These are phyloP conservation scores for Cosmia pyralina DNA, from an alignment of 2,888 invertebrate genomes.

Conservation along the genomic window DNA sequence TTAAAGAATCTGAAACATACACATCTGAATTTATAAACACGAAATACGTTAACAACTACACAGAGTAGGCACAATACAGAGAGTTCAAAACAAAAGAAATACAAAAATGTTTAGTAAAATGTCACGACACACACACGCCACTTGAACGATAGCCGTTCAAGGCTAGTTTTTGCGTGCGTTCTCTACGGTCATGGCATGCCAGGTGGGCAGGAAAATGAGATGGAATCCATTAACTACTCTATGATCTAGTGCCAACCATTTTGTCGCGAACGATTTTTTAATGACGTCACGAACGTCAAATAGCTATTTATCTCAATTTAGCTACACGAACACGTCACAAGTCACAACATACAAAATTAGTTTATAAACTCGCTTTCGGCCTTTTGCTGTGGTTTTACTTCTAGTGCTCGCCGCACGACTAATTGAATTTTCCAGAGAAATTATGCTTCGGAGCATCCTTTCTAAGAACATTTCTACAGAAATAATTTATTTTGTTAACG, in stretches of 20 bases:
- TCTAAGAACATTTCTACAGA: not conserved
- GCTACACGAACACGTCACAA: constrained; percentile 14
- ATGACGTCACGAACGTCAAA: constrained; percentile 40
- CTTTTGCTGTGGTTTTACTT: constrained; percentile 15
- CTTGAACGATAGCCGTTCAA: constrained; percentile 49
- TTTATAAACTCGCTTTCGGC: not conserved
- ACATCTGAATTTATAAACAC: constrained; percentile 42
- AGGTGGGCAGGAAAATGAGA: constrained; percentile 77
- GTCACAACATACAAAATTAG: constrained; percentile 17
- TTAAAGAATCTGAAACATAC: constrained; percentile 49
- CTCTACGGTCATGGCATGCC: constrained; percentile 61
- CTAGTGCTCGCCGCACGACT: not conserved
- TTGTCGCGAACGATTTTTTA: constrained; percentile 59
- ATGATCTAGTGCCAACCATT: constrained; percentile 63
- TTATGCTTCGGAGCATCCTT: not conserved
- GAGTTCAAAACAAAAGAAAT: constrained; percentile 40
- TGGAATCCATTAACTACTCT: constrained; percentile 74
- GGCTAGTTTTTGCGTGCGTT: constrained; percentile 74
- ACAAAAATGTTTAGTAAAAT: constrained; percentile 48
- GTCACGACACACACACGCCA: constrained; percentile 36
- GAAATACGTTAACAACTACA: constrained; percentile 38
- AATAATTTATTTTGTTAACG: constrained; percentile 11
- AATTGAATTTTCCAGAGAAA: constrained; percentile 15
- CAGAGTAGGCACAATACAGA: constrained; percentile 53
- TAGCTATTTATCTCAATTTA: constrained; percentile 31